Evolutionary conservation across 1,140 invertebrate species (phyloP).

Genomic region (Heliconius nattereri): DNA sequence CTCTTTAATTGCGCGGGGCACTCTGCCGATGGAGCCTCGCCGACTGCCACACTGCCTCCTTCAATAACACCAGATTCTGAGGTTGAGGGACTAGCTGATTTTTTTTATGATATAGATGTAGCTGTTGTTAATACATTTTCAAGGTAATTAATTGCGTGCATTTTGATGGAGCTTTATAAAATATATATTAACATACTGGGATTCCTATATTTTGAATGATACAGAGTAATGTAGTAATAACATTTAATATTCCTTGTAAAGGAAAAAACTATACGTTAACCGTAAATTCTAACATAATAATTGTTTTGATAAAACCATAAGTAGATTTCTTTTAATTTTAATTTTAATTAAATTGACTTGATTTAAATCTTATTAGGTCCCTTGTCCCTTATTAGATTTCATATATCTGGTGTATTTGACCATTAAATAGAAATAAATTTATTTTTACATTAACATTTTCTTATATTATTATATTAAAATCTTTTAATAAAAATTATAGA

Average conservation of each 20-base stretch:
- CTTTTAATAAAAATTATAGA: neutral
- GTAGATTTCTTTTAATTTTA: no score
- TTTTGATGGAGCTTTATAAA: neutral
- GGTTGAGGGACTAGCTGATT: conserved; percentile 71
- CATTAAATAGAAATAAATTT: neutral
- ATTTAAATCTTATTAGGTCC: no score
- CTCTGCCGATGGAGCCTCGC: conserved; percentile 61
- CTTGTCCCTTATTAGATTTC: no score
- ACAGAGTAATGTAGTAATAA: neutral
- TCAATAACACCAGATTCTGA: conserved; percentile 70
- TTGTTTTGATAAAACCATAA: no score
- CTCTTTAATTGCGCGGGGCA: conserved; percentile 67
- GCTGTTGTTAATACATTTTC: conserved; percentile 66
- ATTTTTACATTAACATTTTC: neutral
- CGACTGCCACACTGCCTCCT: conserved; percentile 63
- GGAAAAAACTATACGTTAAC: neutral
- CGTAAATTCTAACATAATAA: neutral
- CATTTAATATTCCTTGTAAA: neutral
- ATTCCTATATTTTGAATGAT: neutral
- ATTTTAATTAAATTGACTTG: no score
- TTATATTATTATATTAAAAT: neutral
- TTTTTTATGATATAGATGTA: conserved; percentile 76
- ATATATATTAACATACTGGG: neutral
- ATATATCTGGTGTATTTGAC: no score
- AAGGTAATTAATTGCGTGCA: conserved; percentile 67